phyloP scores from a whole-genome alignment of 2,113 vertebrate species.

The Tricholaema leucomelas region DNA sequence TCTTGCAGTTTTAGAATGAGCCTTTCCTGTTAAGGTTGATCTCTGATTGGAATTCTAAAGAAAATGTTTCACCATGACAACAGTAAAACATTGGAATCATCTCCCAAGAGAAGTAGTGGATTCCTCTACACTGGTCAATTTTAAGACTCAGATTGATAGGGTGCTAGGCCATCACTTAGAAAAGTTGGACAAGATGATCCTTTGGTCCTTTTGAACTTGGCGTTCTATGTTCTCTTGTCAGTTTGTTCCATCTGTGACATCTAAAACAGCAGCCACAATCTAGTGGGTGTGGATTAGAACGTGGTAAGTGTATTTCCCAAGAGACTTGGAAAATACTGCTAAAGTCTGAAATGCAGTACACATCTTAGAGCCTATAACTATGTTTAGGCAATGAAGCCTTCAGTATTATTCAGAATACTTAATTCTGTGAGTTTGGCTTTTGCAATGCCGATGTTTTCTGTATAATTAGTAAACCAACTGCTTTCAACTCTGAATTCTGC shows the following conservation, averaged over 20 bases:
- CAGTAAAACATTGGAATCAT: no score
- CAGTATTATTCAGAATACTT: not conserved
- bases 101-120: no score
- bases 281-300: not conserved
- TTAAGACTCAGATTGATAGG: no score
- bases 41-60: not conserved
- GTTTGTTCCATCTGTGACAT: not conserved
- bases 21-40: not conserved
- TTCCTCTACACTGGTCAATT: no score
- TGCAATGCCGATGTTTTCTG: not conserved
- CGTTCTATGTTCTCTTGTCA: not conserved
- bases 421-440: slow-evolving; percentile 20
- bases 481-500: not conserved
- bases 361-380: not conserved
- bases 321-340: not conserved
- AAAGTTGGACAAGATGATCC: no score
- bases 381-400: not conserved
- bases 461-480: not conserved
- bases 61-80: no score
- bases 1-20: not conserved
- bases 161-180: no score
- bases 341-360: not conserved
- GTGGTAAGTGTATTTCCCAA: not conserved
- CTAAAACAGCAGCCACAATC: not conserved
- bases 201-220: no score